phyloP scores from a whole-genome alignment of 2,888 invertebrate genomes.

The Hyposoter didymator region DNA sequence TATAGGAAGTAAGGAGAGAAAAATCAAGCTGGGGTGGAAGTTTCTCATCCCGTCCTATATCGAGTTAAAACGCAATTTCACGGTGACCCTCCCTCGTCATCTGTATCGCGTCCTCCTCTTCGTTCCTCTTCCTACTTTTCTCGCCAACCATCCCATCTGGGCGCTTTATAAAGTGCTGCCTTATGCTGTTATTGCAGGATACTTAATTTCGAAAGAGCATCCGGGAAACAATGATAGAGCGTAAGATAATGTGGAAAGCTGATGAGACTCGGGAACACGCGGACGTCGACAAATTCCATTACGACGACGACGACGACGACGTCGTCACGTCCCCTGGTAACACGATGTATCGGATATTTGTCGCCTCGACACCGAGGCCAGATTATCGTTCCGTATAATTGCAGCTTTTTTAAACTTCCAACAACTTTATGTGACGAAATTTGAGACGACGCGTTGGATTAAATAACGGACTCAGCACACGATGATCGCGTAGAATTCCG shows the following conservation, averaged over 20 bases:
- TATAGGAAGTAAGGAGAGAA: slow-evolving; percentile 12
- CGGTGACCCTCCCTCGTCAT: slow-evolving; percentile 60
- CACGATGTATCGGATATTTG: slow-evolving; percentile 4
- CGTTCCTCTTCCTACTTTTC: background rate
- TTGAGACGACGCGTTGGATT: background rate
- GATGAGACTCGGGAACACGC: slow-evolving; percentile 9
- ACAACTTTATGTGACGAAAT: background rate
- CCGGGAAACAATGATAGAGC: slow-evolving; percentile 48
- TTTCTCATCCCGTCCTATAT: slow-evolving; percentile 50
- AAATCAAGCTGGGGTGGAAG: slow-evolving; percentile 47
- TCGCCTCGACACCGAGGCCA: background rate
- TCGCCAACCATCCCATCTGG: slow-evolving; percentile 39
- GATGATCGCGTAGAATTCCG: slow-evolving; percentile 40
- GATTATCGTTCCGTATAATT: slow-evolving; percentile 35
- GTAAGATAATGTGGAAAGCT: slow-evolving; percentile 46
- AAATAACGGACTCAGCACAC: slow-evolving; percentile 42
- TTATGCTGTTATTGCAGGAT: slow-evolving; percentile 61
- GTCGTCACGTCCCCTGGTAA: slow-evolving; percentile 14
- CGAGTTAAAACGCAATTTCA: slow-evolving; percentile 68
- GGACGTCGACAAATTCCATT: slow-evolving; percentile 59
- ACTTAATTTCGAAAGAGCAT: slow-evolving; percentile 61
- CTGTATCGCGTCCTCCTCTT: slow-evolving; percentile 44
- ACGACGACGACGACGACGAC: slow-evolving; percentile 14
- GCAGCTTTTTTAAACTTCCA: slow-evolving; percentile 5
- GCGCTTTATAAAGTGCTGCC: slow-evolving; percentile 60